Base-by-base conservation (phyloP, 2,797 vertebrate species). In the Lepilemur ruficaudatus region DNA sequence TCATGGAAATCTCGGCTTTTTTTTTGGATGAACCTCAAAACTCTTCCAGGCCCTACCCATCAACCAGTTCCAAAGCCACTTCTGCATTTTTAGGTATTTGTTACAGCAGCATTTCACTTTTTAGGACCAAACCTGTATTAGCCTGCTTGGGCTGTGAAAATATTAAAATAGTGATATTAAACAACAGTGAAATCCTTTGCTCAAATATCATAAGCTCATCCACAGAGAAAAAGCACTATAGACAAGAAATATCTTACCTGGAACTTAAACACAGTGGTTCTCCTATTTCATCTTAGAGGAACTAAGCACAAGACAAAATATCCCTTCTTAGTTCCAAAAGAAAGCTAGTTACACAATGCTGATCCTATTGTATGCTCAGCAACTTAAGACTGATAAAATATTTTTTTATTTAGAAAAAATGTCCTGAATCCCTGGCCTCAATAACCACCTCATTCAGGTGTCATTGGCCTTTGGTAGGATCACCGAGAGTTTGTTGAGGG, bases 401-500 rank as follows among this genome's bases (percentile, higher is more conserved):
- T 28, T 43, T 48, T 35, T 25, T 15, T 76, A 50, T 9, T 35
- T 23, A 75, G 50, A 23, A 65, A 84, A 72, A 1, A 57, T 12
- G 38, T 78, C 20, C 43, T 48, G 7, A 5, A 72, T 23, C 3
- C 2, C 12, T 79, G 57, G 9, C 35, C 17, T 15, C 7, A 41
- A 32, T 50, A 67, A 73, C 4, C 41, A 30, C 17, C 41, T 59
- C 23, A 43, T 1, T 57, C 23, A 11, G 30, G 17, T 73, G 18
- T 22, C 22, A 9, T 6, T 52, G 30, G 4, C 6, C 9, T 79
- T 38, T 78, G 14, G 1, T 30, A 69, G 69, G 6, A 8, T 38
- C n/a, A 38, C 0, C 3, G 4, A 65, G 30, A 35, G 32, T 55
- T 75, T 18, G 3, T 8, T 8, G 22, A 67, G 4, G 2, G 7